phyloP scores from a whole-genome alignment of 2,888 invertebrate genomes.

The Acleris holmiana region DNA sequence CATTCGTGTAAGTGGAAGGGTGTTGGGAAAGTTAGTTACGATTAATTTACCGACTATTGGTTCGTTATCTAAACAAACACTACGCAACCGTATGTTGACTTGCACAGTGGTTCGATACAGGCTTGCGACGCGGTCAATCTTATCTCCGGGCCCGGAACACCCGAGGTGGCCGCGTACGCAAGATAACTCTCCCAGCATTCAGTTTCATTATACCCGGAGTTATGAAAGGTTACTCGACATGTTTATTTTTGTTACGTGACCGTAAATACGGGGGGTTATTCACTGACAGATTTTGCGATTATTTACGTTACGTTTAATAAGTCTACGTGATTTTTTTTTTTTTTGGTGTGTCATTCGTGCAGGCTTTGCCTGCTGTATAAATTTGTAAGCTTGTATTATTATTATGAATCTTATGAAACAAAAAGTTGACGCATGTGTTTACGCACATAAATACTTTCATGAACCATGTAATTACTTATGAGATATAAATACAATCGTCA shows the following conservation, averaged over 20 bases:
- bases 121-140: conserved; percentile 67
- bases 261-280: conserved; percentile 61
- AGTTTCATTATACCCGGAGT: conserved; percentile 72
- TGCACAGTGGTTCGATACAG: conserved; percentile 15
- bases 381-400: too few species aligned
- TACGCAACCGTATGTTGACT: conserved; percentile 16
- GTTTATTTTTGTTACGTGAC: conserved; percentile 75
- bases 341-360: too few species aligned
- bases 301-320: conserved; percentile 1
- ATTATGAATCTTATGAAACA: too few species aligned
- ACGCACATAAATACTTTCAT: too few species aligned
- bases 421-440: too few species aligned
- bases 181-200: conserved; percentile 68
- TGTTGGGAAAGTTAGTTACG: not conserved
- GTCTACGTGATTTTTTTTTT: too few species aligned
- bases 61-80: conserved; percentile 31
- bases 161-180: conserved; percentile 62
- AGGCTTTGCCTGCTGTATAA: too few species aligned
- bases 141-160: conserved; percentile 65
- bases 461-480: too few species aligned
- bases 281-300: conserved; percentile 23
- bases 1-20: too few species aligned
- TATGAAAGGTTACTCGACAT: conserved; percentile 70
- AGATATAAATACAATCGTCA: too few species aligned
- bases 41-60: conserved; percentile 11